phyloP scores from a whole-genome alignment of 92 coral and sea anemone genomes.

The Metridium senile region DNA sequence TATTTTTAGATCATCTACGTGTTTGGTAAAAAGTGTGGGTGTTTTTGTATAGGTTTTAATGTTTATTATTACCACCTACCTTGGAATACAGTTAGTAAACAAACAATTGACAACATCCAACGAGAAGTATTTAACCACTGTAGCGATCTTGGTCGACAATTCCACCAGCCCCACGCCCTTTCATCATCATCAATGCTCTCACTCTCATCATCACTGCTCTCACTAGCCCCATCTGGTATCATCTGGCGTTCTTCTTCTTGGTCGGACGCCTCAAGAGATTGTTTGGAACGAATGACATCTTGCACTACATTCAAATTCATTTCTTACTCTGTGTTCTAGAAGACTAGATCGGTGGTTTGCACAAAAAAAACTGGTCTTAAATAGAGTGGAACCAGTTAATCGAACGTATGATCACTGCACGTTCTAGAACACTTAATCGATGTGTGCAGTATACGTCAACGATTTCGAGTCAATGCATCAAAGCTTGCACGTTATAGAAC shows the following conservation, averaged over 20 bases:
- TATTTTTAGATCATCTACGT: no score
- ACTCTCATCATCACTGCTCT: neutral
- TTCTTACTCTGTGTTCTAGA: neutral
- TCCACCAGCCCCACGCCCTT: slow-evolving; percentile 55
- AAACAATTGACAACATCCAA: slow-evolving; percentile 13
- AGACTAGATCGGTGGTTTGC: neutral
- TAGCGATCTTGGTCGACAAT: slow-evolving; percentile 17
- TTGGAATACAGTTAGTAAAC: slow-evolving; percentile 14
- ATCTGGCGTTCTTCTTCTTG: neutral
- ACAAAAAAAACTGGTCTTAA: no score
- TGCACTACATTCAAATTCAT: slow-evolving; percentile 8
- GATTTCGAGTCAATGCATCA: no score
- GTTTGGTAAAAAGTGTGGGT: no score
- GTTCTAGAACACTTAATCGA: no score
- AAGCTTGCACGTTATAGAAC: no score
- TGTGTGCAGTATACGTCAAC: no score
- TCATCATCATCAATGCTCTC: slow-evolving; percentile 3
- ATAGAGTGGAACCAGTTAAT: no score
- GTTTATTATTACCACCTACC: no score
- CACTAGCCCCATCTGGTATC: neutral
- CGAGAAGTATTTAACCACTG: slow-evolving; percentile 33
- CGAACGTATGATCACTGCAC: no score
- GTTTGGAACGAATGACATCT: slow-evolving; percentile 9
- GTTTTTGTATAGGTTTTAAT: no score
- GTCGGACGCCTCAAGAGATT: slow-evolving; percentile 11